Conservation (phyloP, 2,113 vertebrate genomes). For the Triplophysa dalaica region DNA sequence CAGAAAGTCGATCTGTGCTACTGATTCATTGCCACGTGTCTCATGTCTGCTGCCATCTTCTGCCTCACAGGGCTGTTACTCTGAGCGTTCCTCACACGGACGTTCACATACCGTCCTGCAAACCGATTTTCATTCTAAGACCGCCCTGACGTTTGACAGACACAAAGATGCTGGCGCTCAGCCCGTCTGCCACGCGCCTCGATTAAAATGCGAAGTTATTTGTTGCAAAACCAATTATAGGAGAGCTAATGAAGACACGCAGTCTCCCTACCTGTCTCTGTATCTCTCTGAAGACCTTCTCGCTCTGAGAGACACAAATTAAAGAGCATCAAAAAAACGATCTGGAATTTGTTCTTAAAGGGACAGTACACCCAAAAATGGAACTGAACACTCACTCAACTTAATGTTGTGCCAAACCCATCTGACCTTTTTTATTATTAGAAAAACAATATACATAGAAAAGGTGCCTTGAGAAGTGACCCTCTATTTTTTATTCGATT, state of each 20-base stretch:
- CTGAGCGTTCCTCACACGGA: conserved; percentile 59
- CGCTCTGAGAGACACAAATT: conserved; percentile 54
- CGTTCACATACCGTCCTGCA: conserved; percentile 63
- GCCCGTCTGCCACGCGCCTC: conserved; percentile 58
- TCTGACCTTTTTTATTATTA: background rate
- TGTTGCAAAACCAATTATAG: conserved; percentile 70
- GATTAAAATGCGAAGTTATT: conserved; percentile 65
- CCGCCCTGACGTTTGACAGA: conserved; percentile 70
- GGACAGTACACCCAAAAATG: background rate
- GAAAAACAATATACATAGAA: background rate
- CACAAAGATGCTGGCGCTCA: conserved; percentile 47
- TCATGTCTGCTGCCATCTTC: conserved; percentile 64
- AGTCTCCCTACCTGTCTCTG: conserved; percentile 51
- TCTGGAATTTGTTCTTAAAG: background rate
- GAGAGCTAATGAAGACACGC: conserved; percentile 66
- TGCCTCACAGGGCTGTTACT: conserved; percentile 64
- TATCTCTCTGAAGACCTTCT: conserved; percentile 56
- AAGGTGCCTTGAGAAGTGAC: background rate
- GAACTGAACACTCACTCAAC: background rate
- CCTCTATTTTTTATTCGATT: background rate
- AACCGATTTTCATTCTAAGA: conserved; percentile 54
- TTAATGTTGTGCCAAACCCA: conserved; percentile 13
- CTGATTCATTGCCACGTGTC: conserved; percentile 15
- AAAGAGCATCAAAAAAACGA: conserved; percentile 40
- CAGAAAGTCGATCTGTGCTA: background rate